Base-by-base conservation (phyloP, 2,888 invertebrate genomes). In the Lithosia quadra region DNA sequence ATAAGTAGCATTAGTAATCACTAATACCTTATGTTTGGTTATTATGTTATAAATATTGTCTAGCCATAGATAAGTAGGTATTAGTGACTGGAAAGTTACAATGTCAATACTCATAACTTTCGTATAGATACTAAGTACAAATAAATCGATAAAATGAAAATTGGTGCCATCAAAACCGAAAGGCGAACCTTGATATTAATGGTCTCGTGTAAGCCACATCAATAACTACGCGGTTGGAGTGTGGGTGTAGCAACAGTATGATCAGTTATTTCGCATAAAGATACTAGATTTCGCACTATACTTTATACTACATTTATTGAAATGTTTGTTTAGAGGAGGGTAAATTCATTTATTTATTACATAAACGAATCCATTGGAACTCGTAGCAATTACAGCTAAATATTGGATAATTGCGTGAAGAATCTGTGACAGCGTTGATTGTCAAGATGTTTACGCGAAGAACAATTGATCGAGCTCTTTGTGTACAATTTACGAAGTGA, bases 401-500 rank as follows among this genome's bases (percentile, higher is more conserved):
- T 59, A 72, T 60, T 64, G 63, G 33, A 43, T 61, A 33, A 22
- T 24, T 21, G 55, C 55, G 66, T 56, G 63, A 57, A 59, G 73
- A 65, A 66, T 71, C 65, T 72, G 67, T 69, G 76, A 74, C 73
- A 74, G 75, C 65, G 66, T 61, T 75, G 74, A 74, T 71, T 63
- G 78, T 73, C 76, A 75, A 76, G 81, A 79, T 69, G 79, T 79
- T 84, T 83, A 82, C 80, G 73, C 81, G 70, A 72, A 81, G 86
- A 91, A 93, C 93, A 93, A 92, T 91, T 88, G 90, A 90, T 91
- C 84, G 83, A 83, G 80, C 82, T 79, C 78, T 72, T 71, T 74
- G 75, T 80, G 82, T 90, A 90, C 93, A 94, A 94, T 94, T 94
- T 93, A 91, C 90, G 88, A 91, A 90, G 92, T 88, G 92, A 90